A percentile compares a stretch with the other conserved stretches of the same genome.
These are phyloP conservation scores for Ceratosolen fusciceps DNA, from an alignment of 1,140 invertebrate species.

Conservation along the genomic window DNA sequence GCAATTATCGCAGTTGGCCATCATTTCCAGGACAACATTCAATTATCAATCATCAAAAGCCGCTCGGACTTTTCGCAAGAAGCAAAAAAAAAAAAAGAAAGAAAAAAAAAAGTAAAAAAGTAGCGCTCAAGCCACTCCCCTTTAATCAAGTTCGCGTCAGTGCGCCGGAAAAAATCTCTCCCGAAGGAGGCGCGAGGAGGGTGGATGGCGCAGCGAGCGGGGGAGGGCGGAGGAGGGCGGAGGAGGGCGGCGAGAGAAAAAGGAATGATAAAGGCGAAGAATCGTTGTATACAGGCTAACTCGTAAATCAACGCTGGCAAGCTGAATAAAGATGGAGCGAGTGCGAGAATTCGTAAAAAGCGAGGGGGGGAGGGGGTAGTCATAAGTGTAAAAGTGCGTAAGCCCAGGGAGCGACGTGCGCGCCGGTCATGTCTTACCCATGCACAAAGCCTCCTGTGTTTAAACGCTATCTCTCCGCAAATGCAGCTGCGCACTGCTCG, in stretches of 20 bases:
- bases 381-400: conserved; percentile 55
- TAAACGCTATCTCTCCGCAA: conserved; percentile 50
- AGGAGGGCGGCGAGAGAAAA: neutral
- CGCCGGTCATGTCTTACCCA: conserved; percentile 32
- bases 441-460: conserved; percentile 58
- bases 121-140: conserved; percentile 33
- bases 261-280: neutral
- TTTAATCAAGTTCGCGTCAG: conserved; percentile 10
- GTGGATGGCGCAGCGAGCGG: neutral
- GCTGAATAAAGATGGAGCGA: conserved; percentile 3
- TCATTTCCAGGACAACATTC: conserved; percentile 22
- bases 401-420: conserved; percentile 29
- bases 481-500: neutral
- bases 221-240: conserved; percentile 1
- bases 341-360: neutral
- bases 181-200: neutral
- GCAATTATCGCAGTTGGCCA: conserved; percentile 17
- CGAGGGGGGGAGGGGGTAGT: neutral
- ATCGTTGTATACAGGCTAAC: neutral
- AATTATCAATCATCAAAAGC: conserved; percentile 33
- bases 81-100: conserved; percentile 40
- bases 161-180: conserved; percentile 5
- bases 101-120: conserved; percentile 41
- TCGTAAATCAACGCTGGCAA: conserved; percentile 26
- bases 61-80: conserved; percentile 8